Percentiles rank a stretch among this genome's conserved stretches.
phyloP scores from a whole-genome alignment of 2,113 vertebrate genomes.

The Pachycephala philippinensis region DNA sequence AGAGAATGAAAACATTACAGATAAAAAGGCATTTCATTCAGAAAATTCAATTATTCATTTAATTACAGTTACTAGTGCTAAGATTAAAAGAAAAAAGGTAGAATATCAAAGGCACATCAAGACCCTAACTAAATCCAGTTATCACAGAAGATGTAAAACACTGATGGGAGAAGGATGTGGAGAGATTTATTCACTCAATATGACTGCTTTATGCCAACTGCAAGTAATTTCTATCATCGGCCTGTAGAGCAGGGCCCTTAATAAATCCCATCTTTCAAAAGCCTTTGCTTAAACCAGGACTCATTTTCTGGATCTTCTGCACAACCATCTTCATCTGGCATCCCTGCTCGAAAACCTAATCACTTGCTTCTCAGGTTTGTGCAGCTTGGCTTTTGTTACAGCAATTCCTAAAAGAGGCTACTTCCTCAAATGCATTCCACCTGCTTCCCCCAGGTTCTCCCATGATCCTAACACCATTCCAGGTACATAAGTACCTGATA shows the following conservation, averaged over 20 bases:
- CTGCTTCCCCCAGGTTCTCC: background rate
- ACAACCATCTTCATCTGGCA: background rate
- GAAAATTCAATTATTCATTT: background rate
- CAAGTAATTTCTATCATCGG: background rate
- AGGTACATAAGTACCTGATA: no score
- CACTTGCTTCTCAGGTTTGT: background rate
- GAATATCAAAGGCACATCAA: background rate
- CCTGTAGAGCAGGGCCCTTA: background rate
- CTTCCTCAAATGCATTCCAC: background rate
- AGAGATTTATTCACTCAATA: background rate
- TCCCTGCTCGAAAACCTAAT: background rate
- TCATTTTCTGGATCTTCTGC: background rate
- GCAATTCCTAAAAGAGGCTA: background rate
- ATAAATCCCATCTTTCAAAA: background rate
- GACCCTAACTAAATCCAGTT: background rate
- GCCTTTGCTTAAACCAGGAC: background rate
- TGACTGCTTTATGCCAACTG: background rate
- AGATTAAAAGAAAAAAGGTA: background rate
- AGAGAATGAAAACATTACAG: background rate
- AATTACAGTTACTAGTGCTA: background rate
- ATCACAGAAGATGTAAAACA: background rate
- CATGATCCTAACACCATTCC: rapidly evolving
- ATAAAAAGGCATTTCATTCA: background rate
- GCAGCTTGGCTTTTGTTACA: background rate
- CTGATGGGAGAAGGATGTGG: background rate